Conservation (phyloP, 2,113 vertebrate species). For the Proterorhinus semilunaris region DNA sequence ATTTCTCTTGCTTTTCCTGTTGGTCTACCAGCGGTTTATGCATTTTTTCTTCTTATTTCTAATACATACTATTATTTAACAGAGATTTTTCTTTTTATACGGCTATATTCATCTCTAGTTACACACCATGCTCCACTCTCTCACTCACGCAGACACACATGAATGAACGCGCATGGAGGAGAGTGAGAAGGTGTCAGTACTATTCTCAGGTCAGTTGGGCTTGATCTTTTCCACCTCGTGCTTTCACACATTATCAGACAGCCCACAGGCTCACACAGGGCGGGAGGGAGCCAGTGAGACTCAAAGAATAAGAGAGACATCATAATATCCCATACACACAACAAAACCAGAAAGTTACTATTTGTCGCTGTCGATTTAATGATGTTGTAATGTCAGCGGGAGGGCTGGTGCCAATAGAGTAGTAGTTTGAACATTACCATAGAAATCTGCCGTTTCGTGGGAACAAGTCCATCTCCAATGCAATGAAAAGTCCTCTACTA, state of each 20-base stretch:
- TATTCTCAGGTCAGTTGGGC: constrained; percentile 69
- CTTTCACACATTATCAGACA: constrained; percentile 70
- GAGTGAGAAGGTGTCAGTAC: constrained; percentile 68
- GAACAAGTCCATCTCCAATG: constrained; percentile 13
- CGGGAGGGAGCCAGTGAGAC: constrained; percentile 5
- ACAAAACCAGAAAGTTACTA: constrained; percentile 16
- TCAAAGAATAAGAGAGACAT: constrained; percentile 1
- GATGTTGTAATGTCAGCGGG: too few species aligned
- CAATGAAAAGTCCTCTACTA: constrained; percentile 1
- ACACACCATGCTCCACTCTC: background rate
- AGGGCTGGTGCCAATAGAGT: too few species aligned
- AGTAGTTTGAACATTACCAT: too few species aligned
- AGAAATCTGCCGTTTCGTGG: too few species aligned
- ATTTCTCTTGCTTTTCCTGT: constrained; percentile 39
- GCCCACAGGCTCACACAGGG: constrained; percentile 57
- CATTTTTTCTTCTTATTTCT: background rate
- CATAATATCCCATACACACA: constrained; percentile 7
- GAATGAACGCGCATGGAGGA: constrained; percentile 29
- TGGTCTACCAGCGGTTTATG: constrained; percentile 31
- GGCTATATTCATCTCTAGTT: constrained; percentile 5
- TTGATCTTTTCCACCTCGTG: constrained; percentile 74
- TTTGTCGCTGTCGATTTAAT: background rate
- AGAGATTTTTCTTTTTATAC: background rate
- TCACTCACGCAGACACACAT: constrained; percentile 6
- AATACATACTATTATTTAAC: constrained; percentile 25